Conservation (phyloP, 2,888 invertebrate species). For the Synergus laeviventris region DNA sequence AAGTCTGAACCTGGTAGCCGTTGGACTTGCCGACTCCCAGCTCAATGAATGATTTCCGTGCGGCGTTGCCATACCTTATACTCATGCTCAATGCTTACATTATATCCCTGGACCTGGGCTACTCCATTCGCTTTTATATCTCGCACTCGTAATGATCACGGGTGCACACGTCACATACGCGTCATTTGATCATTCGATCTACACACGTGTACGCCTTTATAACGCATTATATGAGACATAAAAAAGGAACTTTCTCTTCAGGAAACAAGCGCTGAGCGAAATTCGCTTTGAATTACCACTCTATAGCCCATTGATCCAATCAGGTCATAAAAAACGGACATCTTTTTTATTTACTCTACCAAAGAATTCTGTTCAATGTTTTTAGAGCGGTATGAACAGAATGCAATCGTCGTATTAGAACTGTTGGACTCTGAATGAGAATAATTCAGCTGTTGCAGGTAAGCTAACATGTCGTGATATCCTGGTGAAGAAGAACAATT, state of each 20-base stretch:
- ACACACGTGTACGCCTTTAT: constrained; percentile 25
- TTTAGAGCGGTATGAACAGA: neutral
- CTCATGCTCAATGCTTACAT: neutral
- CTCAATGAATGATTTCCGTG: constrained; percentile 76
- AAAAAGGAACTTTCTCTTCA: constrained; percentile 15
- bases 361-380: neutral
- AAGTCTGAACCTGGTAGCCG: constrained; percentile 44
- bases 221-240: constrained; percentile 1
- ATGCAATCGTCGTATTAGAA: neutral
- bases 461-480: neutral
- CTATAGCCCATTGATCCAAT: neutral
- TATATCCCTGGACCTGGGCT: constrained; percentile 33
- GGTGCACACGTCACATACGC: constrained; percentile 22
- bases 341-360: neutral
- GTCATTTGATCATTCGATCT: constrained; percentile 28
- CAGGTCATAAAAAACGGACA: neutral
- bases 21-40: constrained; percentile 56
- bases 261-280: neutral
- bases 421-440: neutral
- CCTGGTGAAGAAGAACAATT: constrained; percentile 26
- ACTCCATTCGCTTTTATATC: constrained; percentile 27
- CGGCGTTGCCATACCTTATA: constrained; percentile 71
- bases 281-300: neutral
- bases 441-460: neutral
- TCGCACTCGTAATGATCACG: constrained; percentile 4